These are phyloP conservation scores for Watsonalla binaria DNA, from an alignment of 2,888 invertebrate species.

Conservation along the genomic window DNA sequence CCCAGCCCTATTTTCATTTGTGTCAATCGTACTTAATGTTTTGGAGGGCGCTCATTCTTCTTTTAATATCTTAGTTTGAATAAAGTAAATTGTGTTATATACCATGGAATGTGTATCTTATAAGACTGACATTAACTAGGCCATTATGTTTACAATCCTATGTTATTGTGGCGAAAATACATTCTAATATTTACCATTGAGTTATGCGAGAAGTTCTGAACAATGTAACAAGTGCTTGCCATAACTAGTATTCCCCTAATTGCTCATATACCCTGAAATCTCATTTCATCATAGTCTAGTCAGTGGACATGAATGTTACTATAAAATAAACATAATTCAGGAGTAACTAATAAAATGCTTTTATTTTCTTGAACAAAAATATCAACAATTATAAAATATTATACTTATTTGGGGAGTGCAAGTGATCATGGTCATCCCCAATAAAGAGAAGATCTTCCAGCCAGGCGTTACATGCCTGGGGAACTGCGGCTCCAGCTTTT, in stretches of 20 bases:
- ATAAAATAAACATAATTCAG: constrained; percentile 35
- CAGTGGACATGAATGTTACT: constrained; percentile 44
- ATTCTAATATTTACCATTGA: constrained; percentile 5
- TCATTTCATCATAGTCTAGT: constrained; percentile 43
- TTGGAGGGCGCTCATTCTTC: constrained; percentile 24
- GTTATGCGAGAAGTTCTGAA: constrained; percentile 25
- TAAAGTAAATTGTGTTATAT: constrained; percentile 24
- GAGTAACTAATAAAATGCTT: constrained; percentile 24
- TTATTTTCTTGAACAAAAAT: constrained; percentile 17
- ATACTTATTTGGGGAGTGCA: too few species aligned
- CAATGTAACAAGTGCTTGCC: constrained; percentile 44
- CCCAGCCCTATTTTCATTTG: background rate
- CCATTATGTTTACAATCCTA: constrained; percentile 16
- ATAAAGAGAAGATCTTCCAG: too few species aligned
- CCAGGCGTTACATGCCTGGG: too few species aligned
- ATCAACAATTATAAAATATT: background rate
- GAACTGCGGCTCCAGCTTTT: too few species aligned
- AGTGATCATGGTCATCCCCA: too few species aligned
- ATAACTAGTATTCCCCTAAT: constrained; percentile 26
- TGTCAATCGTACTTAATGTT: constrained; percentile 8
- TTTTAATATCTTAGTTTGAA: constrained; percentile 29
- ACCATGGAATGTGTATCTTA: constrained; percentile 26
- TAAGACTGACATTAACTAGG: constrained; percentile 45
- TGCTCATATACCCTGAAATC: constrained; percentile 26
- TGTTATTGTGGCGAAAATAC: constrained; percentile 1